Conservation (phyloP, 92 coral and sea anemone species). For the Palythoa grandis region DNA sequence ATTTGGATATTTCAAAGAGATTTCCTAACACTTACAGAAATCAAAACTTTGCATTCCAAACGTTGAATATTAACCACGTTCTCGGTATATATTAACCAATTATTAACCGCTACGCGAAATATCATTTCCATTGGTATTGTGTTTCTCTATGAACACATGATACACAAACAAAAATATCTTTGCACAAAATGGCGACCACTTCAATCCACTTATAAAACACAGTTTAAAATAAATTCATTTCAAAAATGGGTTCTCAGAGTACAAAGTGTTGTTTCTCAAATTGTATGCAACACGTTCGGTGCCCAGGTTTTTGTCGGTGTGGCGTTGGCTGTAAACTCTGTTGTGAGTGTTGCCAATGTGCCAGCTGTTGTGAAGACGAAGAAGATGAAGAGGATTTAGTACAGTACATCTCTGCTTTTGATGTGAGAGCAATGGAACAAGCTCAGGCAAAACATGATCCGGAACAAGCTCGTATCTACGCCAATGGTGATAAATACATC, state of each 20-base stretch:
- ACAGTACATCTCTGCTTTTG: constrained; percentile 30
- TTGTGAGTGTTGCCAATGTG: constrained; percentile 76
- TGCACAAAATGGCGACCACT: constrained; percentile 4
- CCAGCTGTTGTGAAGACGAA: constrained; percentile 77
- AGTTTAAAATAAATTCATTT: not conserved
- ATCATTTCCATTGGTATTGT: constrained; percentile 17
- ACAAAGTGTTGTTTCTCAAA: constrained; percentile 19
- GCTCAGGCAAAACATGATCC: constrained; percentile 36
- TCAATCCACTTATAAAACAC: not conserved
- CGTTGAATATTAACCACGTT: constrained; percentile 16
- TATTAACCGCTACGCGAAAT: not conserved
- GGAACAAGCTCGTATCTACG: constrained; percentile 44
- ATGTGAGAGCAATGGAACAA: constrained; percentile 21
- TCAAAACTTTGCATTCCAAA: too few species aligned
- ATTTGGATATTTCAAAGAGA: not conserved
- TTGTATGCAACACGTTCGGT: constrained; percentile 12
- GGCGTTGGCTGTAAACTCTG: constrained; percentile 33
- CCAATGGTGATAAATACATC: constrained; percentile 65
- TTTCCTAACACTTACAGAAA: too few species aligned
- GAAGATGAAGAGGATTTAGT: constrained; percentile 67
- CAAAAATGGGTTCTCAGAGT: constrained; percentile 20
- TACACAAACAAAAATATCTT: not conserved
- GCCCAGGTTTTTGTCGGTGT: constrained; percentile 25
- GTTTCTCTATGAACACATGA: constrained; percentile 1
- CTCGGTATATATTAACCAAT: constrained; percentile 19